Conservation (phyloP, 2,113 vertebrate species). For the Gavia stellata region DNA sequence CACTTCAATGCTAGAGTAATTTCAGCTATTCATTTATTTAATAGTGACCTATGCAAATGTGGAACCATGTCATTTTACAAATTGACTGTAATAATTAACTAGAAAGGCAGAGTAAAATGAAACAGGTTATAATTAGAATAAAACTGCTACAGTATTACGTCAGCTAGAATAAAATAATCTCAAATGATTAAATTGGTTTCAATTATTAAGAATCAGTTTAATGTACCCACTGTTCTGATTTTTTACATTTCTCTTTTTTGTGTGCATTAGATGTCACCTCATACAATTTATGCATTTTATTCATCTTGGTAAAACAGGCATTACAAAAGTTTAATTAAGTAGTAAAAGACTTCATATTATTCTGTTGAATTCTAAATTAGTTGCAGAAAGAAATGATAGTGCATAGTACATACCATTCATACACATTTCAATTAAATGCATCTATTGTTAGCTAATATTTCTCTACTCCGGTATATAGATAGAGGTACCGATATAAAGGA, state of each 20-base stretch:
- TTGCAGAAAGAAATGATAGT: slow-evolving; percentile 74
- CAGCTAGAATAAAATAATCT: slow-evolving; percentile 85
- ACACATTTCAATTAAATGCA: slow-evolving; percentile 74
- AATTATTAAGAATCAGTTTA: slow-evolving; percentile 86
- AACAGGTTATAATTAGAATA: slow-evolving; percentile 88
- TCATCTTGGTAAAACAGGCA: slow-evolving; percentile 82
- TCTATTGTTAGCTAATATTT: slow-evolving; percentile 63
- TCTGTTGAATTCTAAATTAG: slow-evolving; percentile 80
- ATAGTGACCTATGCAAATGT: slow-evolving; percentile 94
- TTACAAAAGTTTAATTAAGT: slow-evolving; percentile 86
- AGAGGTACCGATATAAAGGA: background rate
- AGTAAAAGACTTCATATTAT: slow-evolving; percentile 82
- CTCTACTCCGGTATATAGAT: slow-evolving; percentile 53
- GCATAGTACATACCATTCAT: slow-evolving; percentile 66
- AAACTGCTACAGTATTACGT: slow-evolving; percentile 84
- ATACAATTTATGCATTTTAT: slow-evolving; percentile 82
- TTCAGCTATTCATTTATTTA: slow-evolving; percentile 90
- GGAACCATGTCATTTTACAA: slow-evolving; percentile 88
- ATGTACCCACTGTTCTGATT: slow-evolving; percentile 82
- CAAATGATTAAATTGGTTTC: slow-evolving; percentile 84
- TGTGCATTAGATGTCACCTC: slow-evolving; percentile 81
- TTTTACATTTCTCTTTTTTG: slow-evolving; percentile 80
- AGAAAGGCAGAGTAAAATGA: slow-evolving; percentile 85
- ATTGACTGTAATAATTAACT: slow-evolving; percentile 91
- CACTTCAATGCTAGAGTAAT: slow-evolving; percentile 91